phyloP scores from a whole-genome alignment of 30 jellyfish, hydroid and myxozoan genomes.

The Haliclystus octoradiatus region DNA sequence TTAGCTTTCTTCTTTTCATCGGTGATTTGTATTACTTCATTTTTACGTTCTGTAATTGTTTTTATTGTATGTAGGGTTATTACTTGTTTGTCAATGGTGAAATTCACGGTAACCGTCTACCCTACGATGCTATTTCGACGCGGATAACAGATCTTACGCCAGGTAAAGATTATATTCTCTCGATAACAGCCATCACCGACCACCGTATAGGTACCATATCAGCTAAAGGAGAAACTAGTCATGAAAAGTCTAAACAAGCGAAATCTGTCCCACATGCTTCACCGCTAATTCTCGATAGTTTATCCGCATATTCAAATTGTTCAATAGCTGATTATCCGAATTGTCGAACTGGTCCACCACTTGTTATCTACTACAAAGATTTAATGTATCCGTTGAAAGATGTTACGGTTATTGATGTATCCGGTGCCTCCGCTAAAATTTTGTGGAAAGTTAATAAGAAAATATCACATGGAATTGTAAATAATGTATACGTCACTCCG shows the following conservation, averaged over 20 bases:
- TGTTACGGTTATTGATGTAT: slow-evolving; percentile 14
- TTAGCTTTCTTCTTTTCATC: no score
- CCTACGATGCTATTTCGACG: slow-evolving; percentile 20
- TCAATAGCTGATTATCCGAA: slow-evolving; percentile 8
- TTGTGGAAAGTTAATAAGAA: slow-evolving; percentile 17
- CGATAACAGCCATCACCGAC: slow-evolving; percentile 33
- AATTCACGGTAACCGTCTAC: slow-evolving; percentile 13
- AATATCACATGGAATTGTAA: background rate
- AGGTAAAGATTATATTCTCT: slow-evolving; percentile 22
- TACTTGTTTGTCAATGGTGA: slow-evolving; percentile 10
- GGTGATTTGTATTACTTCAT: no score
- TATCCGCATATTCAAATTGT: background rate
- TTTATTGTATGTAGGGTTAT: background rate
- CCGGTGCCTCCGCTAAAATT: slow-evolving; percentile 31
- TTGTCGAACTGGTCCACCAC: slow-evolving; percentile 31
- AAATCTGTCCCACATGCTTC: no score
- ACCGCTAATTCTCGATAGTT: background rate
- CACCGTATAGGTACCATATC: slow-evolving; percentile 27
- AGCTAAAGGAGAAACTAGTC: background rate
- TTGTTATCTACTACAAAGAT: slow-evolving; percentile 11
- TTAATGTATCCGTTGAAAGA: slow-evolving; percentile 30
- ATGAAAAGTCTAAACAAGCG: background rate
- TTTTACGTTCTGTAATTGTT: no score
- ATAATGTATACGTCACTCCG: background rate
- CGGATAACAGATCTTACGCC: slow-evolving; percentile 24